Evolutionary conservation across 2,113 vertebrate genomes (phyloP).

Genomic region (Lepisosteus oculatus): DNA sequence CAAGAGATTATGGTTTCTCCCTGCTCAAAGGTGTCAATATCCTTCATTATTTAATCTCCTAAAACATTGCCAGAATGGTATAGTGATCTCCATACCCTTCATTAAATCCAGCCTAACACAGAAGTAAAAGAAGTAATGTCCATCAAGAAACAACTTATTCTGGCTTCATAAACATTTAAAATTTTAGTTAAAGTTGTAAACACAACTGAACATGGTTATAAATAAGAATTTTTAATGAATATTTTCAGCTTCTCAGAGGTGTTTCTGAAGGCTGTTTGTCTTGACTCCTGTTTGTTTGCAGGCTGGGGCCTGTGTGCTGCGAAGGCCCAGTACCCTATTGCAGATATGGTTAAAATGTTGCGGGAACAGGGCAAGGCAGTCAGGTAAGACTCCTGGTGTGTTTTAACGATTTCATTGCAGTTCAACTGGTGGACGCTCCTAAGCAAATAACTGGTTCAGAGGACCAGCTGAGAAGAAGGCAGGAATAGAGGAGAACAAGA

Average conservation of each 20-base stretch:
- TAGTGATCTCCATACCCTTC: constrained; percentile 38
- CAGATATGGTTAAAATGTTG: constrained; percentile 78
- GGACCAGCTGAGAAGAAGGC: too few species aligned
- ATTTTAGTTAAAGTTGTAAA: too few species aligned
- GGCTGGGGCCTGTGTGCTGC: constrained; percentile 76
- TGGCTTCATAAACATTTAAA: too few species aligned
- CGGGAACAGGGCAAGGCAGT: constrained; percentile 66
- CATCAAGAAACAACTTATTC: too few species aligned
- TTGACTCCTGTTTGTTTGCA: constrained; percentile 25
- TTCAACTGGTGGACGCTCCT: neutral
- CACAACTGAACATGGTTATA: too few species aligned
- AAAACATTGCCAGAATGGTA: constrained; percentile 6
- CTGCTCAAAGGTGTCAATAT: constrained; percentile 23
- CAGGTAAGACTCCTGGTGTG: constrained; percentile 46
- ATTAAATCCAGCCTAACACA: constrained; percentile 29
- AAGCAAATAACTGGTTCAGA: too few species aligned
- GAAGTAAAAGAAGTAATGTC: neutral
- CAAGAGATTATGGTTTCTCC: constrained; percentile 21
- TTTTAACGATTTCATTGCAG: neutral
- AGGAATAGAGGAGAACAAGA: too few species aligned
- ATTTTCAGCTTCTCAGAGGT: neutral
- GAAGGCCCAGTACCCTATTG: constrained; percentile 75
- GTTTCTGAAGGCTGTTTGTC: constrained; percentile 15
- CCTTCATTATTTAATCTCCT: constrained; percentile 26
- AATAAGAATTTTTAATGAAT: too few species aligned